phyloP scores from a whole-genome alignment of 2,888 invertebrate species.

The Metalampra italica region DNA sequence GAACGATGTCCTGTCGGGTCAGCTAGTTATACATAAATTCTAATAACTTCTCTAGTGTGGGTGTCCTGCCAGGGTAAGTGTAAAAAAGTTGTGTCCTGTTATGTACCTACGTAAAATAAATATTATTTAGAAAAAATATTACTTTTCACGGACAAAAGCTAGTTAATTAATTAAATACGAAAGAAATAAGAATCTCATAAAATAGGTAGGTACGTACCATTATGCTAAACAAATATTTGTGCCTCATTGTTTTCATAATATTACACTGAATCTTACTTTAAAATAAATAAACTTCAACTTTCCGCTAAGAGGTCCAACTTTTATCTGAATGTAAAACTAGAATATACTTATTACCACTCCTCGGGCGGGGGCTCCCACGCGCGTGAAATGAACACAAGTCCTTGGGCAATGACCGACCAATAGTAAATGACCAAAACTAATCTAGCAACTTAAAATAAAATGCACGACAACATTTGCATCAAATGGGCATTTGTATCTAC shows the following conservation, averaged over 20 bases:
- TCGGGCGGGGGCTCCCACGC: slow-evolving; percentile 52
- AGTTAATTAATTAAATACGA: background rate
- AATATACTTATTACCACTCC: slow-evolving; percentile 41
- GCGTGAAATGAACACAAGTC: slow-evolving; percentile 39
- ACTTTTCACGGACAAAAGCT: no score
- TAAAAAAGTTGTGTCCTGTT: no score
- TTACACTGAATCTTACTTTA: no score
- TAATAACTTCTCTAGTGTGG: no score
- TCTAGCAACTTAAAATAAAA: background rate
- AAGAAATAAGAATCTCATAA: background rate
- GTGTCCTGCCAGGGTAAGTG: no score
- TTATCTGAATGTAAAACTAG: slow-evolving; percentile 43
- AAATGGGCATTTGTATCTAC: background rate
- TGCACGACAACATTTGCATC: background rate
- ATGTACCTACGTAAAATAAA: no score
- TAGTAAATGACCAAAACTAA: background rate
- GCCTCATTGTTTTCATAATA: background rate
- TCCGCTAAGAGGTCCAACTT: slow-evolving; percentile 34
- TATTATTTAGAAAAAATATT: no score
- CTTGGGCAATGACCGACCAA: slow-evolving; percentile 56
- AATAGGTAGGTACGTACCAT: background rate
- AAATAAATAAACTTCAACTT: slow-evolving; percentile 15
- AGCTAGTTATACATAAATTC: no score
- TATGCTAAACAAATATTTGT: background rate
- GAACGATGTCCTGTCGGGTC: no score